These are phyloP conservation scores for Clivina fossor DNA, from an alignment of 2,888 invertebrate genomes.

Conservation along the genomic window DNA sequence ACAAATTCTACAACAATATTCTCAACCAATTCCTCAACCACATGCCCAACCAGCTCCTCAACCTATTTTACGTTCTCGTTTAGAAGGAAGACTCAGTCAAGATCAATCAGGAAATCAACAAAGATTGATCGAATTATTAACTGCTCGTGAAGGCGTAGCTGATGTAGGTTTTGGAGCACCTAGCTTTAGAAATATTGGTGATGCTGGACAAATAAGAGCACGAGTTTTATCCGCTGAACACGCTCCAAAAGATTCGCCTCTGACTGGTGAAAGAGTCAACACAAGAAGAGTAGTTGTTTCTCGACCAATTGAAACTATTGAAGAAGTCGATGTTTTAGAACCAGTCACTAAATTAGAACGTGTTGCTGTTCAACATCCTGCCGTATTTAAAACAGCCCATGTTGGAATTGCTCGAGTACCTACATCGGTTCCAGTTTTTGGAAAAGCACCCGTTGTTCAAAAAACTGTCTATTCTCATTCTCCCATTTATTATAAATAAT, in stretches of 20 bases:
- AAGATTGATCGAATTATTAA: conserved; percentile 57
- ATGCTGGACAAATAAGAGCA: conserved; percentile 55
- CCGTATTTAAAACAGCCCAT: conserved; percentile 55
- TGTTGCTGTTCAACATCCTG: conserved; percentile 60
- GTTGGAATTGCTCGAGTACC: conserved; percentile 54
- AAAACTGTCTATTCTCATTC: conserved; percentile 39
- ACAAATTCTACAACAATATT: conserved; percentile 7
- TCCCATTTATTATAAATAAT: conserved; percentile 20
- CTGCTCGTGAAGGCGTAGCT: conserved; percentile 52
- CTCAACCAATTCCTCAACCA: conserved; percentile 23
- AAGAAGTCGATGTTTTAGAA: conserved; percentile 61
- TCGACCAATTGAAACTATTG: conserved; percentile 62
- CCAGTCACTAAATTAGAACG: conserved; percentile 62
- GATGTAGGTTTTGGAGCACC: conserved; percentile 51
- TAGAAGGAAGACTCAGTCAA: not conserved
- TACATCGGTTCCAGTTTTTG: conserved; percentile 52
- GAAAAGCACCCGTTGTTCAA: conserved; percentile 43
- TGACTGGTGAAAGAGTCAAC: conserved; percentile 59
- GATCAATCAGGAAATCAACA: conserved; percentile 50
- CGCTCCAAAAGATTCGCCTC: conserved; percentile 55
- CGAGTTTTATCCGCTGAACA: conserved; percentile 61
- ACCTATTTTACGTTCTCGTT: conserved; percentile 13
- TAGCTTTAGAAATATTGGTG: conserved; percentile 49
- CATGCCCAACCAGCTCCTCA: conserved; percentile 16
- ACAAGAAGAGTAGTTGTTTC: conserved; percentile 64